phyloP scores from a whole-genome alignment of 2,797 vertebrate species.

The Typhlichthys eigenmanni region DNA sequence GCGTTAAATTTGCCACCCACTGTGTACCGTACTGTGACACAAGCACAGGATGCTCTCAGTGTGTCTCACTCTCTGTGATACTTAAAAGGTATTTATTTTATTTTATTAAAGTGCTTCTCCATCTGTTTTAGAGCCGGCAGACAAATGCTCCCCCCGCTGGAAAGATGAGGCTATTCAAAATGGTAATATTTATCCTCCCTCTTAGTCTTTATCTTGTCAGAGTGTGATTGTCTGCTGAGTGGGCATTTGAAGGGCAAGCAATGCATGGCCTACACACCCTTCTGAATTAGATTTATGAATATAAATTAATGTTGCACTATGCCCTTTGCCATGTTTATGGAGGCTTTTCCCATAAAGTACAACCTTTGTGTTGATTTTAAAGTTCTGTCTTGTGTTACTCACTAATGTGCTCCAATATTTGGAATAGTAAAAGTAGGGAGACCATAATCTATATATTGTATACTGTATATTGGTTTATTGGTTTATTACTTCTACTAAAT shows the following conservation, averaged over 20 bases:
- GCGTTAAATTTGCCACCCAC: not conserved
- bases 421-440: no score
- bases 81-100: slow-evolving; percentile 20
- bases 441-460: no score
- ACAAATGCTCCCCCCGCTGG: slow-evolving; percentile 75
- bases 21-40: slow-evolving; percentile 1
- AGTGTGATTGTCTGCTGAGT: slow-evolving; percentile 16
- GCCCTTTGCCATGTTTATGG: no score
- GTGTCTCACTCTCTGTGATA: slow-evolving; percentile 36
- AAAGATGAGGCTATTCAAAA: slow-evolving; percentile 78
- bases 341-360: no score
- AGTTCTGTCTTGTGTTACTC: no score
- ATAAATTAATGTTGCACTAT: no score
- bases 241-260: not conserved
- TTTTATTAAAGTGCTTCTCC: slow-evolving; percentile 59
- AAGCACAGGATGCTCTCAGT: slow-evolving; percentile 12
- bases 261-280: not conserved
- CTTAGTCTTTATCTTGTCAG: slow-evolving; percentile 42
- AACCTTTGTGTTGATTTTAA: no score
- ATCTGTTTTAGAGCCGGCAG: slow-evolving; percentile 76
- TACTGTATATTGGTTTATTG: no score
- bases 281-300: no score
- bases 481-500: no score
- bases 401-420: no score
- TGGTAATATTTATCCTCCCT: slow-evolving; percentile 66